Base-by-base conservation (phyloP, 2,113 vertebrate species). In the Ammodytes marinus region DNA sequence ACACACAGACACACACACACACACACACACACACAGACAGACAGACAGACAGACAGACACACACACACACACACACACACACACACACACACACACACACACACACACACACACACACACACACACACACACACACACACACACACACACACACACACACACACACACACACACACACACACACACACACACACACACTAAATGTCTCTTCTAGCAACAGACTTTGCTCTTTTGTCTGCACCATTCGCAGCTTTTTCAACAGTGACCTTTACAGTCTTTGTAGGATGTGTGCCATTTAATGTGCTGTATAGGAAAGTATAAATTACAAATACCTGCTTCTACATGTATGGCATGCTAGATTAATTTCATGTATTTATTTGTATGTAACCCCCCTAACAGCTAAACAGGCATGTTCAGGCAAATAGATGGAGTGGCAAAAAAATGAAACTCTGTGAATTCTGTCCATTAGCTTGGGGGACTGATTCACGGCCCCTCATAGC, bases 211-310 rank as follows among this genome's bases (percentile, higher is more conserved):
- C 75, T 63, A 89, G 88, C 82, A 47, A 80, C 74, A 89, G 72
- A 88, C 88, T 91, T 86, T 91, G 93, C 91, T 93, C 89, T 93
- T 94, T 93, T 94, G 84, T 90, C 86, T 86, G 86, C 74, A 92
- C 63, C 53, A 68, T 83, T 27, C 10, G 37, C 68, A 84, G 86
- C 72, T 83, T 88, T 84, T 86, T 79, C 63, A 40, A 53, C 70
- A 17, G 66, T 90, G 88, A 93, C 89, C 89, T 93, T 93, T 90
- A 84, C 77, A 35, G 78, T 74, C 55, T 84, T 73, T 90, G 85
- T 52, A 80, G 69, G 66, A 76, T 82, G 47, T 52, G 42, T 77
- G 52, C 0, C 5, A 77, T 77, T 80, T 80, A 77, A 82, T 78
- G 64, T 72, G 75, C 53, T 35, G 47, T 45, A 59, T 53, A 66